A percentile compares a stretch with the other conserved stretches of the same genome.
These are phyloP conservation scores for Scotopteryx bipunctaria DNA, from an alignment of 2,888 invertebrate genomes.

Conservation along the genomic window DNA sequence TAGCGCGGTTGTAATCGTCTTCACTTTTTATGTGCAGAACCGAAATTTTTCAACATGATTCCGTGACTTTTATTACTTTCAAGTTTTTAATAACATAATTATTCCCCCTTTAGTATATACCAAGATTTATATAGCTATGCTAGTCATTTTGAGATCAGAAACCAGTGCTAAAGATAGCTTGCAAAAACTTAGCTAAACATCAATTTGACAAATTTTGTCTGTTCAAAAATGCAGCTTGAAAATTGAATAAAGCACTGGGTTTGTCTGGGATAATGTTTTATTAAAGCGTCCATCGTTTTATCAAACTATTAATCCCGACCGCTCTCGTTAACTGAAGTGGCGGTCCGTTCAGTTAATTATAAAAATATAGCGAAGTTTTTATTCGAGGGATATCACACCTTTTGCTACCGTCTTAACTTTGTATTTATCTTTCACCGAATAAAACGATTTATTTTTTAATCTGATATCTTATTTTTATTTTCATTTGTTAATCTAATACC, in stretches of 20 bases:
- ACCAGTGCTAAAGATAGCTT: too few relatives aligned
- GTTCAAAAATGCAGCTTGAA: conserved; percentile 17
- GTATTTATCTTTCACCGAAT: not conserved
- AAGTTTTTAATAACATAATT: too few relatives aligned
- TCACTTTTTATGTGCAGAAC: conserved; percentile 24
- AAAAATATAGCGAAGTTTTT: conserved; percentile 27
- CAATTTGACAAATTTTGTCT: conserved; percentile 5
- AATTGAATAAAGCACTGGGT: conserved; percentile 19
- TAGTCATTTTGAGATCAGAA: too few relatives aligned
- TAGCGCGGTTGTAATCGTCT: conserved; percentile 30
- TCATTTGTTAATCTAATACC: too few relatives aligned
- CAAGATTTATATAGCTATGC: too few relatives aligned
- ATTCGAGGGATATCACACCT: conserved; percentile 18
- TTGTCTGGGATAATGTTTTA: conserved; percentile 25
- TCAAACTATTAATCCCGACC: conserved; percentile 31
- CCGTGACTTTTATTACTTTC: not conserved
- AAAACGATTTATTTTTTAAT: too few relatives aligned
- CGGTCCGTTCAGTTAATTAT: conserved; percentile 29
- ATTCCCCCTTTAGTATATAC: too few relatives aligned
- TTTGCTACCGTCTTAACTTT: conserved; percentile 6
- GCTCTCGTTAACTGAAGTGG: conserved; percentile 29
- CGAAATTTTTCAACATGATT: conserved; percentile 2
- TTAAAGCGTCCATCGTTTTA: conserved; percentile 31
- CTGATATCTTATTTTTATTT: not conserved
- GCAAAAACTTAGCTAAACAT: not conserved